Evolutionary conservation across 1,140 invertebrate genomes (phyloP), one percentile per base, ranked within the genome.

Genomic region (Stratiolaelaps scimitus): DNA sequence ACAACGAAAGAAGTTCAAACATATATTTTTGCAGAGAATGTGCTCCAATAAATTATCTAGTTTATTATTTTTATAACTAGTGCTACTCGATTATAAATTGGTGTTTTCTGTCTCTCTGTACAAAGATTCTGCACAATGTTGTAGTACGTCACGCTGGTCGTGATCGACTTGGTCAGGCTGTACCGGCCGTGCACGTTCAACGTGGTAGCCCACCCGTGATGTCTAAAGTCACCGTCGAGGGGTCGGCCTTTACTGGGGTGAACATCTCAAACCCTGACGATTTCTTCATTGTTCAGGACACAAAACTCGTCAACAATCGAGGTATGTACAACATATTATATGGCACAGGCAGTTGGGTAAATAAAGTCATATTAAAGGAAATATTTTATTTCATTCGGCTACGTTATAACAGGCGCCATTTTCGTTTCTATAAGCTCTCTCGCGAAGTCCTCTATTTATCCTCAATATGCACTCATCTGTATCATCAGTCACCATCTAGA

Each of bases 241-340:
- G 87, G 73, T 91, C 88, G 15, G 89, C 91, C 2, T 93, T 85
- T 74, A 93, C 89, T 72, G 93, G 86, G 1, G 83, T 96, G 64
- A 95, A 95, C 75, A 80, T 94, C 60, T 92, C 90, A 0, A 80
- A 82, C 66, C 85, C 92, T 1, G 81, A 83, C 67, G 85, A 87
- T n/a, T 84, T 85, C 13, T 81, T 93, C 68, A 76, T 80, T 44
- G 82, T 98, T 56, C 81, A 83, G 64, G 87, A 92, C 73, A 86
- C 85, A 65, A 86, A 84, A 0, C 78, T 95, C 56, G 79, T 83
- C 68, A 83, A 84, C 71, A 93, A 92, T 77, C 84, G 84, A 81
- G 84, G 84, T 85, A 74, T 40, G 4, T 40, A 40, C 10, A 6
- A 40, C 10, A 40, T 6, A 40, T 40, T 40, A 40, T 40, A 40